phyloP scores from a whole-genome alignment of 2,113 vertebrate genomes.

The Lagopus leucura region DNA sequence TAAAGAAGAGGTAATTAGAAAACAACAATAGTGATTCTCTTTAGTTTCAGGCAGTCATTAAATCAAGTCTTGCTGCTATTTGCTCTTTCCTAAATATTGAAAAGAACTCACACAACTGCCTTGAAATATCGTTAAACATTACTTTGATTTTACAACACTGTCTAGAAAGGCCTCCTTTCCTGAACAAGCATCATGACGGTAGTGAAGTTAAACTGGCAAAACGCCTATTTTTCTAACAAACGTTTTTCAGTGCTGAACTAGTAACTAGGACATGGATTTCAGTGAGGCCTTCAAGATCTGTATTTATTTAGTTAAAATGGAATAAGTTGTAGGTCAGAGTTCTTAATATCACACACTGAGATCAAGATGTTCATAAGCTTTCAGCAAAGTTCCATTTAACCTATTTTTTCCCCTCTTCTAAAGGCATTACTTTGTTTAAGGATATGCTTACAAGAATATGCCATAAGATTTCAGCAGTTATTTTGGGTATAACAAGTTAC shows the following conservation, averaged over 20 bases:
- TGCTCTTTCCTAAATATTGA: background rate
- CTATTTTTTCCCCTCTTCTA: background rate
- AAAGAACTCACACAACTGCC: background rate
- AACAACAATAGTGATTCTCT: background rate
- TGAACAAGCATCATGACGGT: background rate
- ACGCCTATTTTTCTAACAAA: background rate
- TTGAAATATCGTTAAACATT: background rate
- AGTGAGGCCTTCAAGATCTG: background rate
- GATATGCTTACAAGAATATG: background rate
- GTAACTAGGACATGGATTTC: background rate
- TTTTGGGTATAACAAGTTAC: accelerated
- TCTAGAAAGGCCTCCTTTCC: background rate
- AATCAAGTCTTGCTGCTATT: background rate
- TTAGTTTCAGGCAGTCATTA: background rate
- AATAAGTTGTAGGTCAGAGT: background rate
- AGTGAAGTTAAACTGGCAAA: background rate
- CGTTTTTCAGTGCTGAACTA: background rate
- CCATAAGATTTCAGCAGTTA: background rate
- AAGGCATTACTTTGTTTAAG: background rate
- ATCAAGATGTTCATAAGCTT: background rate
- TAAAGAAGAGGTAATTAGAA: background rate
- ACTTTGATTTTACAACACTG: background rate
- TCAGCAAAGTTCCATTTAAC: background rate
- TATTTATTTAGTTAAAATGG: background rate
- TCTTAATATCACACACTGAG: too few species aligned